phyloP scores from a whole-genome alignment of 2,888 invertebrate species.

The Clusia tigrina region DNA sequence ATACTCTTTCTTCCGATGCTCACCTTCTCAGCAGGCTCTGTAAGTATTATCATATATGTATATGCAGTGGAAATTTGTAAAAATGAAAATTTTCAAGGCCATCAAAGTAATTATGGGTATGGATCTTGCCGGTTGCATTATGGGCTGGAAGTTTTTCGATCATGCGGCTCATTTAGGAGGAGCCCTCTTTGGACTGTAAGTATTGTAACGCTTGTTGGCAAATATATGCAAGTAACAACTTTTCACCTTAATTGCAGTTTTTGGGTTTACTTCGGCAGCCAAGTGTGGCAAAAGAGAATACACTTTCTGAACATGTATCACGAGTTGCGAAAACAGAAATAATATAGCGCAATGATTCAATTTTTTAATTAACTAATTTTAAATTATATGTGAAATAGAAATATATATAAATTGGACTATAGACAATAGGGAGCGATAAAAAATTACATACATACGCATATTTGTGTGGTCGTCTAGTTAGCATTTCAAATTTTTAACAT shows the following conservation, averaged over 20 bases:
- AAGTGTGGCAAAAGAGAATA: constrained; percentile 56
- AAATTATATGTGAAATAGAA: too few species aligned
- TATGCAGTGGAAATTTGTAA: too few species aligned
- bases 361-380: not conserved
- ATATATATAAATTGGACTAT: too few species aligned
- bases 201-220: constrained; percentile 27
- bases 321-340: constrained; percentile 55
- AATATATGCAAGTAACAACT: constrained; percentile 37
- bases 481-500: too few species aligned
- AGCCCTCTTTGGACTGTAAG: constrained; percentile 86
- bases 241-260: constrained; percentile 47
- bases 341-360: not conserved
- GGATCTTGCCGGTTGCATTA: constrained; percentile 82
- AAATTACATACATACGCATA: too few species aligned
- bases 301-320: constrained; percentile 55
- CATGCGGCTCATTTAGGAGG: constrained; percentile 99
- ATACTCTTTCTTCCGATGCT: constrained; percentile 90
- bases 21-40: constrained; percentile 85
- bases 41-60: constrained; percentile 68
- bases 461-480: too few species aligned
- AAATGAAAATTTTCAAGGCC: constrained; percentile 68
- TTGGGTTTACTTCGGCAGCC: constrained; percentile 57
- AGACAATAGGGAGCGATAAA: too few species aligned
- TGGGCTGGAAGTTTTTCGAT: constrained; percentile 93
- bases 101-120: constrained; percentile 85